Evolutionary conservation across 1,140 invertebrate genomes (phyloP).

Genomic region (Hyphantria cunea): DNA sequence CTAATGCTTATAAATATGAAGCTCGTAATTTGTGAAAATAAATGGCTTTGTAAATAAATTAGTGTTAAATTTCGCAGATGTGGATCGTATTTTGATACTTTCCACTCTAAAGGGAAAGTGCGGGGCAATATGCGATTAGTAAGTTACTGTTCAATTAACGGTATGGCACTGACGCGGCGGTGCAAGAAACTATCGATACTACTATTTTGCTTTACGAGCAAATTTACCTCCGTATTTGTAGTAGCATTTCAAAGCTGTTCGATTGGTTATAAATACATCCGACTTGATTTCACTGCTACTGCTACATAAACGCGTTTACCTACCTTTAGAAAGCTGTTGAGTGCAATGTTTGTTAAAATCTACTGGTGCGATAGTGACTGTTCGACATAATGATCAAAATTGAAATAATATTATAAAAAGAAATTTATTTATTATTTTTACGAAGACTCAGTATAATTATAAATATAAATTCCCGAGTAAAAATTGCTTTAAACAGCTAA

Average conservation of each 20-base stretch:
- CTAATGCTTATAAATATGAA: no score
- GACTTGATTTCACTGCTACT: not conserved
- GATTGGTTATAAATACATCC: not conserved
- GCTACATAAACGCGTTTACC: no score
- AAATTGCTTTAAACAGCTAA: no score
- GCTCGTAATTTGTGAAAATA: no score
- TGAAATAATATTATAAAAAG: no score
- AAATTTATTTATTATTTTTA: no score
- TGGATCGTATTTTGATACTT: conserved; percentile 53
- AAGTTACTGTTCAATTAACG: conserved; percentile 62
- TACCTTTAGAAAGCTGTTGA: not conserved
- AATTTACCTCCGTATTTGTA: not conserved
- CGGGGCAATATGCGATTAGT: conserved; percentile 61
- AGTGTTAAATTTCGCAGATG: conserved; percentile 20
- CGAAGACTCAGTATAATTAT: no score
- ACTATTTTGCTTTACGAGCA: conserved; percentile 25
- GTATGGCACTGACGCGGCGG: conserved; percentile 51
- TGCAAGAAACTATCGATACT: conserved; percentile 32
- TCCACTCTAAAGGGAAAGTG: conserved; percentile 76
- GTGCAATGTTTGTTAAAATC: not conserved
- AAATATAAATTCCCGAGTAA: no score
- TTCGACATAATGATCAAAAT: no score
- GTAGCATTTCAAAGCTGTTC: not conserved
- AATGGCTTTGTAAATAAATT: conserved; percentile 26
- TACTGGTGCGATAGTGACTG: not conserved